A percentile compares a stretch with the other conserved stretches of the same genome.
phyloP scores from a whole-genome alignment of 1,140 invertebrate species.

The Drosophila nigromelanica region DNA sequence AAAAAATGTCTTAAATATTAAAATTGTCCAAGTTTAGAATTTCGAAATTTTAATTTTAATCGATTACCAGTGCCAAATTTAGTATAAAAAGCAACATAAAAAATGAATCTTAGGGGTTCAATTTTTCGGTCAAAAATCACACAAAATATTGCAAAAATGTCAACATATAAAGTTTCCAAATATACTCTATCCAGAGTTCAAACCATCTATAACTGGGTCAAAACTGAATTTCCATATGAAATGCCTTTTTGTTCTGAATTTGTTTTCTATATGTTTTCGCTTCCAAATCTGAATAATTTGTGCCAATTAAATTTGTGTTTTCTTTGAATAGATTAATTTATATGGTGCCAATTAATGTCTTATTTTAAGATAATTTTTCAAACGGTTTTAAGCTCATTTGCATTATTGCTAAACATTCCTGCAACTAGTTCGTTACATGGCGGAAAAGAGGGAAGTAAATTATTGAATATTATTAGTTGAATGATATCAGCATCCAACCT shows the following conservation, averaged over 20 bases:
- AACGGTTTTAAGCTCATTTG: conserved; percentile 17
- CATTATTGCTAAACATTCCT: not conserved
- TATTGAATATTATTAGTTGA: not conserved
- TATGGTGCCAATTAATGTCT: not conserved
- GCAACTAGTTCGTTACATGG: conserved; percentile 10
- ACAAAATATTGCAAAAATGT: too few relatives aligned
- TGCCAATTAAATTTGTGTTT: not conserved
- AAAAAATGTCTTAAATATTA: too few relatives aligned
- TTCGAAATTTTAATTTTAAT: not conserved
- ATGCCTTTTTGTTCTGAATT: too few relatives aligned
- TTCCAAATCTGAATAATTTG: not conserved
- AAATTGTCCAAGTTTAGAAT: not conserved
- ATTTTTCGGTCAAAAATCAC: too few relatives aligned
- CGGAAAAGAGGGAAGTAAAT: conserved; percentile 9
- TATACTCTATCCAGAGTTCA: too few relatives aligned
- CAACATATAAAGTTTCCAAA: too few relatives aligned
- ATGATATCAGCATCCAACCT: conserved; percentile 9
- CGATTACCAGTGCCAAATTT: too few relatives aligned
- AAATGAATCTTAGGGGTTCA: too few relatives aligned
- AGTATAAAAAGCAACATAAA: too few relatives aligned
- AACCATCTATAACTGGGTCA: too few relatives aligned
- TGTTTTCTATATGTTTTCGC: not conserved
- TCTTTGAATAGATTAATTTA: not conserved
- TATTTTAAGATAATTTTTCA: conserved; percentile 1
- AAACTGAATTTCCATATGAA: too few relatives aligned